Evolutionary conservation across 2,888 invertebrate genomes (phyloP), one percentile per base, ranked within the genome.

Genomic region (Noctuana brunneofusca): DNA sequence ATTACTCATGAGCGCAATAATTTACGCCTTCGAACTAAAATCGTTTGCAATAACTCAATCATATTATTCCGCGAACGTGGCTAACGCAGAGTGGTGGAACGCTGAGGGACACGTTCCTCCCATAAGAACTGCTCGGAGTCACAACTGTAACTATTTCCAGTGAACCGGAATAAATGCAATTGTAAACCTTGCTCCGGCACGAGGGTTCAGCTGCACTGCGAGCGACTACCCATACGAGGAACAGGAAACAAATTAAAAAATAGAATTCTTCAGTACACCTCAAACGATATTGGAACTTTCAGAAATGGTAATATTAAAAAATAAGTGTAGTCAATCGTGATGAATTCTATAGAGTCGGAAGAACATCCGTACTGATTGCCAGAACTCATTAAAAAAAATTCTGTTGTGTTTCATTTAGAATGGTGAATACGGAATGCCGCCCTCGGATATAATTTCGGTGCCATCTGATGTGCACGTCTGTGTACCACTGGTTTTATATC

Each of bases 111-210:
- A 82, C 81, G 83, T 79, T 74, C 79, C 32, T 67, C 71, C 79
- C 72, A 76, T 82, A 80, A 69, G 54, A 50, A 50, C 70, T 63
- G 71, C 66, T 66, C 68, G 67, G 68, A 24, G 14, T 65, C 68
- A 30, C 8, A 43, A 43, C 41, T 32, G 56, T 56, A 46, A 56
- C 80, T 74, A 74, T 75, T 86, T 83, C 83, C 83, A 85, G 69
- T 84, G 84, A 84, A 84, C 83, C 79, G 82, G 81, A 83, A 81
- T 83, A 79, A 83, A 80, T 70, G 76, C 68, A 70, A 74, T 72
- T 72, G 72, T 70, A 75, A 54, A 38, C 46, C 24, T 35, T 46
- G 12, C 22, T 11, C 18, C 16, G 46, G 9, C 11, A 5, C 5
- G 49, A 16, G 9, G 16, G 22, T 35, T 0, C 46, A 57, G 46